Percentiles rank a stretch among this genome's conserved stretches.
Evolutionary conservation across 2,797 vertebrate genomes (phyloP).

Genomic region (Phaenicophaeus curvirostris): DNA sequence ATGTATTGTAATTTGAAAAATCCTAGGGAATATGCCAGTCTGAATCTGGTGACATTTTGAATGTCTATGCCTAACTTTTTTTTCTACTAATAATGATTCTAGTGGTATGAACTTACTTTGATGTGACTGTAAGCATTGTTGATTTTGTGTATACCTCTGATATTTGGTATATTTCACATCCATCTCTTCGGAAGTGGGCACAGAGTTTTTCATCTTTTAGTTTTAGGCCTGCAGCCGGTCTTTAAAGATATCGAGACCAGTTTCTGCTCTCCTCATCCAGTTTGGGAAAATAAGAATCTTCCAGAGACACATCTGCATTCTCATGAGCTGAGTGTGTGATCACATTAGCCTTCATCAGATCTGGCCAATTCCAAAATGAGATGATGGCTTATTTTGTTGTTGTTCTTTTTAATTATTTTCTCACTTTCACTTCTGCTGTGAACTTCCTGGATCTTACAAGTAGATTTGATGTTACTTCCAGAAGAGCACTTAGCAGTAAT

Average conservation of each 20-base stretch:
- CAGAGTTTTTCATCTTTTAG: constrained; percentile 25
- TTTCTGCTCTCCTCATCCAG: neutral
- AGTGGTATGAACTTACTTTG: neutral
- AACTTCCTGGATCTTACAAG: neutral
- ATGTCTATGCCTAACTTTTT: neutral
- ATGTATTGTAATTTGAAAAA: neutral
- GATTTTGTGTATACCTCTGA: neutral
- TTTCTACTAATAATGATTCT: neutral
- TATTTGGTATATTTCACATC: constrained; percentile 7
- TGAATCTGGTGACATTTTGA: neutral
- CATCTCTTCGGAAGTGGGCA: neutral
- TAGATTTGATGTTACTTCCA: constrained; percentile 8
- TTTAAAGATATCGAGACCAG: neutral
- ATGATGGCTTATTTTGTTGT: constrained; percentile 1
- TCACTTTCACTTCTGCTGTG: constrained; percentile 1
- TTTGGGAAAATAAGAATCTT: neutral
- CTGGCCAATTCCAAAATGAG: neutral
- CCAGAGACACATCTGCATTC: neutral
- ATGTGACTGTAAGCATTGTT: neutral
- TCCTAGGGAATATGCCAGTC: neutral
- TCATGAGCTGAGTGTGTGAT: neutral
- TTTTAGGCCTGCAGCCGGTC: constrained; percentile 14
- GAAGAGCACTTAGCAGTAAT: neutral
- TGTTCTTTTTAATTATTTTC: constrained; percentile 24
- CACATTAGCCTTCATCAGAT: constrained; percentile 17